Evolutionary conservation across 2,888 invertebrate genomes (phyloP).

Genomic region (Himalopsyche anomala): DNA sequence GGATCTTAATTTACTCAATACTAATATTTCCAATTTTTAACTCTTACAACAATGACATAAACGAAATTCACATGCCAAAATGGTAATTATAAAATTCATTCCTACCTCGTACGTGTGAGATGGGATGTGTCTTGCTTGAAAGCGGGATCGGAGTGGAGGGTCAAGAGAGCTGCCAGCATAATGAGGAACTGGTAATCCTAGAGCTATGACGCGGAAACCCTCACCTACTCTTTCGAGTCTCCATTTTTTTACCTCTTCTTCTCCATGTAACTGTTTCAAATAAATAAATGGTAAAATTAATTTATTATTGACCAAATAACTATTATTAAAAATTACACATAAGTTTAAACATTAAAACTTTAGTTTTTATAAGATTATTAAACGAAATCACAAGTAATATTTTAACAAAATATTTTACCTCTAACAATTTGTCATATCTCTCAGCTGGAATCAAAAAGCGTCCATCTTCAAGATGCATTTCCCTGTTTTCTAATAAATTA

Average conservation of each 20-base stretch:
- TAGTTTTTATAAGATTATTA: neutral
- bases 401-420: slow-evolving; percentile 76
- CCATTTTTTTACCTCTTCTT: slow-evolving; percentile 88
- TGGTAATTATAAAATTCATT: slow-evolving; percentile 47
- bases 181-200: slow-evolving; percentile 92
- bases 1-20: no score
- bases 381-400: neutral
- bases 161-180: slow-evolving; percentile 96
- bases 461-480: slow-evolving; percentile 99
- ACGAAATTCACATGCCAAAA: no score
- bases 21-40: no score
- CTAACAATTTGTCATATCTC: slow-evolving; percentile 91
- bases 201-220: slow-evolving; percentile 93
- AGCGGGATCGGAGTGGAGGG: slow-evolving; percentile 95
- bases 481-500: slow-evolving; percentile 96
- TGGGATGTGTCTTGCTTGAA: slow-evolving; percentile 93
- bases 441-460: slow-evolving; percentile 92
- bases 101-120: slow-evolving; percentile 82
- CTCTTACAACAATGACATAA: no score
- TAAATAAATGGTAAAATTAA: slow-evolving; percentile 6
- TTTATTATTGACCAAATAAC: neutral
- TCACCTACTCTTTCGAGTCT: slow-evolving; percentile 94
- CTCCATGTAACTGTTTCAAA: slow-evolving; percentile 82
- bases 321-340: neutral
- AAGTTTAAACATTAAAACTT: neutral